Percentiles rank a stretch among this genome's conserved stretches.
Evolutionary conservation across 2,113 vertebrate genomes (phyloP).

Genomic region (Procavia capensis): DNA sequence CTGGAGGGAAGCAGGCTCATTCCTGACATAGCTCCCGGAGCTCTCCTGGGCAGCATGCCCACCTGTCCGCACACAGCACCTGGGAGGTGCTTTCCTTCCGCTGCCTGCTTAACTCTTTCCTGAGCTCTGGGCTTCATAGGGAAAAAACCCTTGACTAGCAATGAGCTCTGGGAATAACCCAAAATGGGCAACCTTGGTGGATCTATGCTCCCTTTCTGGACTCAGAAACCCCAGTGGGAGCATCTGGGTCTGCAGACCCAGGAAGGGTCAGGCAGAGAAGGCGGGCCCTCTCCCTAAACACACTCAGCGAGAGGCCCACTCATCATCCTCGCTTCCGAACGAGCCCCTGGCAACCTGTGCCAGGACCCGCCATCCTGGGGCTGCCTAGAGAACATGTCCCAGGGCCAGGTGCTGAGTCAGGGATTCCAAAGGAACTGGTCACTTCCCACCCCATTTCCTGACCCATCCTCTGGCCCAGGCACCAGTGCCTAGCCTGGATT

Average conservation of each 20-base stretch:
- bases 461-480: neutral
- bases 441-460: slow-evolving; percentile 72
- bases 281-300: neutral
- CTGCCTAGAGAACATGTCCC: slow-evolving; percentile 28
- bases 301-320: neutral
- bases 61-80: slow-evolving; percentile 58
- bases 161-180: neutral
- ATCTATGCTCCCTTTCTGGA: neutral
- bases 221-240: neutral
- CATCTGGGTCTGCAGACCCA: neutral
- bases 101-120: slow-evolving; percentile 65
- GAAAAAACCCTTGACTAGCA: neutral
- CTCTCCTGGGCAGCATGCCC: slow-evolving; percentile 55
- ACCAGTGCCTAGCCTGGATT: neutral
- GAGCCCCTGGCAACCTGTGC: neutral
- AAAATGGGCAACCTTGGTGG: neutral
- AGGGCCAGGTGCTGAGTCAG: slow-evolving; percentile 78
- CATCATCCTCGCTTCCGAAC: neutral
- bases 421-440: slow-evolving; percentile 79
- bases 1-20: slow-evolving; percentile 61
- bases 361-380: slow-evolving; percentile 38
- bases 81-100: slow-evolving; percentile 37
- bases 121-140: neutral
- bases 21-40: slow-evolving; percentile 74
- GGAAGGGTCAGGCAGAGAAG: neutral